phyloP scores from a whole-genome alignment of 1,140 invertebrate genomes.

The Apis dorsata region DNA sequence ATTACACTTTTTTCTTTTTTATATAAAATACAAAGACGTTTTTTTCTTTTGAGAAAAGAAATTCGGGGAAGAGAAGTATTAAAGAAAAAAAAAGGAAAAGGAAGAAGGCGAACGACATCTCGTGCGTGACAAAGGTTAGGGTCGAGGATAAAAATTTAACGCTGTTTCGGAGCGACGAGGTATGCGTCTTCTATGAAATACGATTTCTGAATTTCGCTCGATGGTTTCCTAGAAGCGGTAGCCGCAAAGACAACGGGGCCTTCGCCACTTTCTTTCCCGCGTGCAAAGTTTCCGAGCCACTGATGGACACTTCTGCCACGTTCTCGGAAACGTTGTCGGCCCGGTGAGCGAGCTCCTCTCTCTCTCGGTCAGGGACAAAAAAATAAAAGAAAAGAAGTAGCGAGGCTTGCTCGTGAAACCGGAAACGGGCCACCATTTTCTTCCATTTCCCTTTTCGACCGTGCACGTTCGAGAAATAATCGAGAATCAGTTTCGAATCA shows the following conservation, averaged over 20 bases:
- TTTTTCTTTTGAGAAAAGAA: too few species aligned
- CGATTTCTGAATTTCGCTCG: conserved; percentile 55
- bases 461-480: too few species aligned
- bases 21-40: too few species aligned
- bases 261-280: conserved; percentile 48
- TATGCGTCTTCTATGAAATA: conserved; percentile 49
- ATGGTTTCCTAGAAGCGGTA: conserved; percentile 65
- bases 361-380: conserved; percentile 40
- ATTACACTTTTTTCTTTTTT: too few species aligned
- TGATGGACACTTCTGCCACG: conserved; percentile 61
- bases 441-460: too few species aligned
- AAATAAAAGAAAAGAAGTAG: background rate
- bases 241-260: conserved; percentile 65
- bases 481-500: too few species aligned
- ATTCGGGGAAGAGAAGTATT: too few species aligned
- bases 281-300: conserved; percentile 62
- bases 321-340: conserved; percentile 69
- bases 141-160: conserved; percentile 16
- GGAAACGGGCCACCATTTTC: conserved; percentile 7
- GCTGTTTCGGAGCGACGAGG: background rate
- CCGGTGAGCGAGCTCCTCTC: conserved; percentile 28
- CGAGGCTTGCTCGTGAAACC: conserved; percentile 10
- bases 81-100: background rate
- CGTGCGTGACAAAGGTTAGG: background rate
- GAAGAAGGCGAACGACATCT: background rate